phyloP scores from a whole-genome alignment of 1,140 invertebrate species.

The Teleogryllus occipitalis region DNA sequence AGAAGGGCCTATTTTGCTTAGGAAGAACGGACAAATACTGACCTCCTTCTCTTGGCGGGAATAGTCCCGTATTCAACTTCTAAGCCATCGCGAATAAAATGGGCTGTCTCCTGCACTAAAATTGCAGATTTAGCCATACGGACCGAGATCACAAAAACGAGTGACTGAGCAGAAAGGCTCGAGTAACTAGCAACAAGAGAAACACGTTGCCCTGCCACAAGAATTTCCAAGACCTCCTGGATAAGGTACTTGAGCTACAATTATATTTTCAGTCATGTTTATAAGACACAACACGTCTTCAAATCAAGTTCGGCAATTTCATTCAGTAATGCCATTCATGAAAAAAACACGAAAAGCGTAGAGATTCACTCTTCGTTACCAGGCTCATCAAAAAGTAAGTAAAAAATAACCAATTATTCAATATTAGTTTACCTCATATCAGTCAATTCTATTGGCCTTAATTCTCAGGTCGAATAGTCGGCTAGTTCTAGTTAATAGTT shows the following conservation, averaged over 20 bases:
- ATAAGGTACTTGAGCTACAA: background rate
- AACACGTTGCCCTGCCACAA: background rate
- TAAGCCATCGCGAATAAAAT: background rate
- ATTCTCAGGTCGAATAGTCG: too few relatives aligned
- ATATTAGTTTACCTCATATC: too few relatives aligned
- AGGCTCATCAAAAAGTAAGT: too few relatives aligned
- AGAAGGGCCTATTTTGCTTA: background rate
- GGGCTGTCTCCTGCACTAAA: background rate
- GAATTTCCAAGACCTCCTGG: background rate
- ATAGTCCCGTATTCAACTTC: background rate
- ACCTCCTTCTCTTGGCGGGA: background rate
- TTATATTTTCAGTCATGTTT: too few relatives aligned
- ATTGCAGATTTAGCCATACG: background rate
- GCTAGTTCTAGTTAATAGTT: too few relatives aligned
- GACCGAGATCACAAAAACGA: background rate
- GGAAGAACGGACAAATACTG: background rate
- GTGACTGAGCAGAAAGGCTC: background rate
- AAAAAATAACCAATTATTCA: too few relatives aligned
- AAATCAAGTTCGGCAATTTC: too few relatives aligned
- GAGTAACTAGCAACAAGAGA: background rate
- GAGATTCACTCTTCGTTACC: too few relatives aligned
- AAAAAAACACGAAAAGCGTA: too few relatives aligned
- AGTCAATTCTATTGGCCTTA: too few relatives aligned
- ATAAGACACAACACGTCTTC: too few relatives aligned
- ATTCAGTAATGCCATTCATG: too few relatives aligned